Base-by-base conservation (phyloP, 53 echinoderm and acorn worm genomes). In the Holothuria leucospilota region DNA sequence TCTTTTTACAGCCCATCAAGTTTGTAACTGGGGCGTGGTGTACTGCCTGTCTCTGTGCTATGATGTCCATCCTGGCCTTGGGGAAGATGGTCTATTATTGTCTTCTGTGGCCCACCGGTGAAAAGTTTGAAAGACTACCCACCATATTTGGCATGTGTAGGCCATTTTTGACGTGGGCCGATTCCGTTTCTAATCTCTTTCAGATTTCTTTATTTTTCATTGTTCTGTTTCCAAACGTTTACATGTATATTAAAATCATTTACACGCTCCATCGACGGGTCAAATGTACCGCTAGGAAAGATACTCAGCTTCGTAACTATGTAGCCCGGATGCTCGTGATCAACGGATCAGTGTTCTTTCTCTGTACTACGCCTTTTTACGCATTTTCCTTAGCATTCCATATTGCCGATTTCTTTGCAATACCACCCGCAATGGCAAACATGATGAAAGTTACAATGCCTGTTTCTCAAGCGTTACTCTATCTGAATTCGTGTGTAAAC, bases 261-360 rank as follows among this genome's bases (percentile, higher is more conserved):
- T 16, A 51, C 24, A 64, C 65, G 13, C 68, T 83, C 2, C 41
- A 83, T 20, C 23, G 25, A 6, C 67, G 84, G 38, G 67, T 83
- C 15, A 83, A 67, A 8, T 51, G 46, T 14, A 46, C 42, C 13
- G 49, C 39, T 2, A 41, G 52, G 3, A 83, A 39, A 20, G 49
- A 52, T 41, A 67, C 68, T 8, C 84, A 83, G 66, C 39, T 83
- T 51, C 65, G 84, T 26, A 83, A 83, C 29, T 83, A 64, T 23
- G 67, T 83, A 20, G 84, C 84, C 0, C 23, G 67, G 24, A 83
- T 83, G 84, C 29, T 83, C n/a, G 84, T 83, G 23, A 67, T 83
- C n/a, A 83, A 64, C 51, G 84, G 84, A 24, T 83, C 84, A 2
- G 63, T 83, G 0, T 83, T 83, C 40, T 83, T 66, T 41, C 16